phyloP scores from a whole-genome alignment of 2,888 invertebrate species.

The Germaria angustata region DNA sequence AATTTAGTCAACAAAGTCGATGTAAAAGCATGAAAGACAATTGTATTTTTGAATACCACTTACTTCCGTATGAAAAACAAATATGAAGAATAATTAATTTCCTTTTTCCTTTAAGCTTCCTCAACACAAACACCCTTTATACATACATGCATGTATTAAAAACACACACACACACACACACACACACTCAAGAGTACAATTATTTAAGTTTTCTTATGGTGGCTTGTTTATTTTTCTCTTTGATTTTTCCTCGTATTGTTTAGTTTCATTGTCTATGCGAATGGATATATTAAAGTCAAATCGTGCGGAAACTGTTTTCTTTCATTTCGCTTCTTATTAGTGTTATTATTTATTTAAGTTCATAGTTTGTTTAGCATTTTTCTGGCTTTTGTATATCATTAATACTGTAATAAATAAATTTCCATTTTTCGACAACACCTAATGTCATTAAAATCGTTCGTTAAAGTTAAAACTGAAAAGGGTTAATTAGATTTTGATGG shows the following conservation, averaged over 20 bases:
- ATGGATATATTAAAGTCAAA: slow-evolving; percentile 6
- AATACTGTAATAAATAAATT: not conserved
- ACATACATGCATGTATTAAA: not conserved
- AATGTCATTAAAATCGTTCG: slow-evolving; percentile 1
- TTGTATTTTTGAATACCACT: not conserved
- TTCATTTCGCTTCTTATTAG: not conserved
- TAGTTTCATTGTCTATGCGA: not conserved
- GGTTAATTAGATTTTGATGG: slow-evolving; percentile 77
- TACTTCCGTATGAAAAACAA: slow-evolving; percentile 50
- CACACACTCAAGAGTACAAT: not conserved
- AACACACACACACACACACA: too few species aligned
- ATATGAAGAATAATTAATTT: slow-evolving; percentile 50
- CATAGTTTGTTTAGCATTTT: not conserved
- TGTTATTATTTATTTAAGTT: not conserved
- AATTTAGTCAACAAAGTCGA: slow-evolving; percentile 27
- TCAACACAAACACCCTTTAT: not conserved
- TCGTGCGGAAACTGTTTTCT: slow-evolving; percentile 58
- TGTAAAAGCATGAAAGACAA: slow-evolving; percentile 24
- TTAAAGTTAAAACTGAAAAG: slow-evolving; percentile 60
- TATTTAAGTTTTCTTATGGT: not conserved
- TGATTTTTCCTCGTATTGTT: slow-evolving; percentile 18
- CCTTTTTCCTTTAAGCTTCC: slow-evolving; percentile 48
- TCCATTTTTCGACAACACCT: slow-evolving; percentile 38
- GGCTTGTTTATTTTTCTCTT: not conserved
- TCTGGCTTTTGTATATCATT: not conserved